Conservation (phyloP, 35 echinoderm and acorn worm species). For the Lytechinus pictus region DNA sequence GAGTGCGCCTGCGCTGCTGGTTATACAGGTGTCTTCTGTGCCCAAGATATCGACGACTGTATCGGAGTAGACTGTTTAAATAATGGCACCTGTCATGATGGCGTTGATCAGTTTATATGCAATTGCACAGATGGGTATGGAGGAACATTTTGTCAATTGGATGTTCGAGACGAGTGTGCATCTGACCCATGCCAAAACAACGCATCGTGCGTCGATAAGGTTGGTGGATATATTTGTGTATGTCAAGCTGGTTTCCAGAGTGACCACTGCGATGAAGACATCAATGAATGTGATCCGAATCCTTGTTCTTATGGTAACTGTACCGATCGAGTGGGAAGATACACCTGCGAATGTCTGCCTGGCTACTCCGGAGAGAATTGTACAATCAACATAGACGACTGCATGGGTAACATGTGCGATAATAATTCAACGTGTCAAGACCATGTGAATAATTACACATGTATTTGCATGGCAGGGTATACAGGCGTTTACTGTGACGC, state of each 20-base stretch:
- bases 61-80: not conserved
- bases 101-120: not conserved
- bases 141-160: not conserved
- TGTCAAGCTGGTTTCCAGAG: not conserved
- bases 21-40: constrained; percentile 57
- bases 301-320: constrained; percentile 62
- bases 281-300: constrained; percentile 47
- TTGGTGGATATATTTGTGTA: not conserved
- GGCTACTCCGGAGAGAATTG: constrained; percentile 57
- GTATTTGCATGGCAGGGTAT: constrained; percentile 41
- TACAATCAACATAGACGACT: constrained; percentile 54
- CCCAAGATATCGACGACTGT: constrained; percentile 49
- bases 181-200: constrained; percentile 40
- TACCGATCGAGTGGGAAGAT: constrained; percentile 22
- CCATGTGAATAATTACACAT: constrained; percentile 49
- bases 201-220: constrained; percentile 17
- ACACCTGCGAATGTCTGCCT: constrained; percentile 25
- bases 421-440: constrained; percentile 50
- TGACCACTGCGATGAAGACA: constrained; percentile 37
- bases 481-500: constrained; percentile 37
- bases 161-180: constrained; percentile 31
- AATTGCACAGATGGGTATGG: not conserved
- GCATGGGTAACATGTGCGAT: not conserved
- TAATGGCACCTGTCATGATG: constrained; percentile 28
- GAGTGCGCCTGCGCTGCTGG: constrained; percentile 60